A percentile compares a stretch with the other conserved stretches of the same genome.
phyloP scores from a whole-genome alignment of 2,888 invertebrate genomes.

The Troilus luridus region DNA sequence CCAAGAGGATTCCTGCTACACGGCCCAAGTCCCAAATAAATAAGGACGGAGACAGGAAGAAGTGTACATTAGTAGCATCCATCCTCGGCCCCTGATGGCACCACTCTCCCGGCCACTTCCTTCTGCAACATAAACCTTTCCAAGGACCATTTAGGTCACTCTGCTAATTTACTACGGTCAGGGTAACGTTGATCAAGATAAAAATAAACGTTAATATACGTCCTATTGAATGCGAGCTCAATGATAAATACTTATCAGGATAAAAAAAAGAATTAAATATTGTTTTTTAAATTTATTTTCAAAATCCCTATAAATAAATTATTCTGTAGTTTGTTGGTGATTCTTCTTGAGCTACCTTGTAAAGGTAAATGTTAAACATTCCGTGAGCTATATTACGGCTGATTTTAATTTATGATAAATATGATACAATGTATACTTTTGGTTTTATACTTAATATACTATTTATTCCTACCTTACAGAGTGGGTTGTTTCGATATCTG shows the following conservation, averaged over 20 bases:
- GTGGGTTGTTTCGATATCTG: too few relatives aligned
- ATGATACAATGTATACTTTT: too few relatives aligned
- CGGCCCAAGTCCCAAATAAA: neutral
- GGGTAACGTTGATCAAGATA: neutral
- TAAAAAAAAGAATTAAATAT: too few relatives aligned
- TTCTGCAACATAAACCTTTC: neutral
- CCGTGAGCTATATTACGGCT: too few relatives aligned
- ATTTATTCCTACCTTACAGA: too few relatives aligned
- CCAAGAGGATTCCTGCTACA: neutral
- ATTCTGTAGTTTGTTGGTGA: too few relatives aligned
- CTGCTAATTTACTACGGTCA: neutral
- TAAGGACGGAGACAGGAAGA: neutral
- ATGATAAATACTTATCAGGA: neutral
- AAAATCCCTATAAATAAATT: too few relatives aligned
- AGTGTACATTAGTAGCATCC: conserved; percentile 1
- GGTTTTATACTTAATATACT: too few relatives aligned
- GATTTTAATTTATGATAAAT: too few relatives aligned
- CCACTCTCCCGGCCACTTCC: neutral
- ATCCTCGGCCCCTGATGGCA: neutral
- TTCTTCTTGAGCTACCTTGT: too few relatives aligned
- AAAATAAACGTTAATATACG: neutral
- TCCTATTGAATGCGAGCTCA: neutral
- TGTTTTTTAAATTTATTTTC: too few relatives aligned
- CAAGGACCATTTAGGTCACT: neutral
- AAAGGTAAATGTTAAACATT: too few relatives aligned